These are phyloP conservation scores for Dreissena rostriformis DNA, from an alignment of 1,140 invertebrate species.

Conservation along the genomic window DNA sequence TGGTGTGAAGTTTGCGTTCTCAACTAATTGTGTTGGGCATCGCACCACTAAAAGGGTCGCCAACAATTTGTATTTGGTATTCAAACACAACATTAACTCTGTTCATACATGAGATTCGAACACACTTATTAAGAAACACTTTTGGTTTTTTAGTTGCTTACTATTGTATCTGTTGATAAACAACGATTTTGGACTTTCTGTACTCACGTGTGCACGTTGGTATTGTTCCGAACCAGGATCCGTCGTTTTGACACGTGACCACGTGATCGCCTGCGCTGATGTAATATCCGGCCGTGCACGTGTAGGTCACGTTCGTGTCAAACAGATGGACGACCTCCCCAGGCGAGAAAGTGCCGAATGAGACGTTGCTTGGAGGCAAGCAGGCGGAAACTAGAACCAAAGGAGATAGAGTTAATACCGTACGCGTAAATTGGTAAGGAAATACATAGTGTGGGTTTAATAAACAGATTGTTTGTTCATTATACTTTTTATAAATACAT, in stretches of 20 bases:
- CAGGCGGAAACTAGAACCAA: conserved; percentile 15
- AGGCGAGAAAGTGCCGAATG: conserved; percentile 6
- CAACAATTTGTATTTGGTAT: not conserved
- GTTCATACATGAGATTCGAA: too few species aligned
- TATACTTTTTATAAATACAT: too few species aligned
- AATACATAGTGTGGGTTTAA: not conserved
- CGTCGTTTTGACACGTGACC: conserved; percentile 20
- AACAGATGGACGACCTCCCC: conserved; percentile 1
- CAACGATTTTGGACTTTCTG: too few species aligned
- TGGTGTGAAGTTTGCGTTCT: not conserved
- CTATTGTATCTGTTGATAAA: too few species aligned
- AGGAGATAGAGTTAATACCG: too few species aligned
- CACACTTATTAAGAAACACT: too few species aligned
- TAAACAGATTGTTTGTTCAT: too few species aligned
- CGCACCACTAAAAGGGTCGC: conserved; percentile 6
- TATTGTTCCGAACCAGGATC: conserved; percentile 28
- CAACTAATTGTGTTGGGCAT: conserved; percentile 14
- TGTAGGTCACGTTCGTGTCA: conserved; percentile 26
- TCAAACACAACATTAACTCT: not conserved
- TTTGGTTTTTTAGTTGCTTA: too few species aligned
- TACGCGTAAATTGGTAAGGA: not conserved
- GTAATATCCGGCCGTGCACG: conserved; percentile 45
- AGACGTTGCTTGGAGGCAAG: not conserved
- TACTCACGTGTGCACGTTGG: conserved; percentile 47
- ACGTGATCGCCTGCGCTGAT: conserved; percentile 13